Evolutionary conservation across 2,888 invertebrate genomes (phyloP), one percentile per base, ranked within the genome.

Genomic region (Drosophila antonietae): DNA sequence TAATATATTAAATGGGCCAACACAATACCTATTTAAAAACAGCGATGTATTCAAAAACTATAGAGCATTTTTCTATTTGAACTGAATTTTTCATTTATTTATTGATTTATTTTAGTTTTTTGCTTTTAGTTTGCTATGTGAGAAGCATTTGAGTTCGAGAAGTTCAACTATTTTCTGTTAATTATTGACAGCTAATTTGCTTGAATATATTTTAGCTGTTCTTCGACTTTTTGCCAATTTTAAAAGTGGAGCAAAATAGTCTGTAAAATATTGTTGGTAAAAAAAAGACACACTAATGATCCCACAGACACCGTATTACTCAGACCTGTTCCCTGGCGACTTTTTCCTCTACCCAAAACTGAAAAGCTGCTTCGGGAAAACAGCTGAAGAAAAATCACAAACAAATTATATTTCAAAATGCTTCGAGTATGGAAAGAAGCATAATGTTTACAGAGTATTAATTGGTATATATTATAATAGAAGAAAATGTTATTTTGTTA

Each of bases 1-100:
- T 68, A 33, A 51, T 53, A 37, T 28, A n/a, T 49, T 31, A 35
- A 20, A 31, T 44, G 33, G 18, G 44, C 20, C 15, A 35, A 41
- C 12, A 18, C 0, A 41, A 41, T 28, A 5, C 8, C 14, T n/a
- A 62, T 14, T 8, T 37, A 7, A 7, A 18, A 46, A 31, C 2
- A 14, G 46, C 14, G 15, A 23, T 23, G 1, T 23, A 15, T 3
- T 23, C 14, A 18, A 35, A 20, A 14, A 9, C 1, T n/a, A 41
- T 41, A 3, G n/a, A 41, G 15, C 15, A 15, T 39, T 39, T 15
- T 39, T 0, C 2, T n/a, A 33, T 33, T n/a, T 15, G 4, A 15
- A 39, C 14, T 39, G 2, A 15, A 39, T 15, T 39, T 39, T 7
- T 2, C 0, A 15, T n/a, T 7, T 39, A 1, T 14, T 6, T 44